Evolutionary conservation across 2,113 vertebrate genomes (phyloP).

Genomic region (Nerophis ophidion): DNA sequence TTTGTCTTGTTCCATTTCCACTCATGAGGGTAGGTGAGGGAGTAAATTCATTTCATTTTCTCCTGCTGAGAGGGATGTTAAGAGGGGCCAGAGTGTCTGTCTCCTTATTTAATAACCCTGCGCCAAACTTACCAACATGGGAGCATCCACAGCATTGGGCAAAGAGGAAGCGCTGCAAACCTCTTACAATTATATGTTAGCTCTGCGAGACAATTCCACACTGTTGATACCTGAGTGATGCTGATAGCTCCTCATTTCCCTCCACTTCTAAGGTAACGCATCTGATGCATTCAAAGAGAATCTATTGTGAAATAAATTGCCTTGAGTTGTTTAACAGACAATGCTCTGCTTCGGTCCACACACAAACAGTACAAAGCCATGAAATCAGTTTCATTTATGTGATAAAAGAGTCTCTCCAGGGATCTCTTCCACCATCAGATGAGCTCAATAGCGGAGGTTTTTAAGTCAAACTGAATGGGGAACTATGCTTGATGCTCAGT

Average conservation of each 20-base stretch:
- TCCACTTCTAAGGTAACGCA: conserved; percentile 45
- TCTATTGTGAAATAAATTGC: conserved; percentile 50
- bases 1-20: conserved; percentile 61
- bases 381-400: conserved; percentile 49
- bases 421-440: conserved; percentile 29
- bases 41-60: conserved; percentile 67
- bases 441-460: background rate
- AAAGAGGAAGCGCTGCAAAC: conserved; percentile 53
- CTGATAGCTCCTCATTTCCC: conserved; percentile 38
- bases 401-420: conserved; percentile 42
- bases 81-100: conserved; percentile 67
- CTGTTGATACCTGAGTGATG: conserved; percentile 51
- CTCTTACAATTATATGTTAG: conserved; percentile 56
- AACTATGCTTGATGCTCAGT: conserved; percentile 1
- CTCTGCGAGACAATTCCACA: conserved; percentile 58
- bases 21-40: conserved; percentile 47
- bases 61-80: conserved; percentile 64
- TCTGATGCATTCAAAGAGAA: conserved; percentile 48
- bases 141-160: conserved; percentile 56
- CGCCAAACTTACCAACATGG: conserved; percentile 62
- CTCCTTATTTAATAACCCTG: conserved; percentile 70
- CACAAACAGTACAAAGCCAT: conserved; percentile 32
- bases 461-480: background rate
- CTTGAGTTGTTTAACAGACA: conserved; percentile 45
- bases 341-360: conserved; percentile 24